Percentiles rank a stretch among this genome's conserved stretches.
Evolutionary conservation across 2,888 invertebrate genomes (phyloP).

Genomic region (Plagodis pulveraria): DNA sequence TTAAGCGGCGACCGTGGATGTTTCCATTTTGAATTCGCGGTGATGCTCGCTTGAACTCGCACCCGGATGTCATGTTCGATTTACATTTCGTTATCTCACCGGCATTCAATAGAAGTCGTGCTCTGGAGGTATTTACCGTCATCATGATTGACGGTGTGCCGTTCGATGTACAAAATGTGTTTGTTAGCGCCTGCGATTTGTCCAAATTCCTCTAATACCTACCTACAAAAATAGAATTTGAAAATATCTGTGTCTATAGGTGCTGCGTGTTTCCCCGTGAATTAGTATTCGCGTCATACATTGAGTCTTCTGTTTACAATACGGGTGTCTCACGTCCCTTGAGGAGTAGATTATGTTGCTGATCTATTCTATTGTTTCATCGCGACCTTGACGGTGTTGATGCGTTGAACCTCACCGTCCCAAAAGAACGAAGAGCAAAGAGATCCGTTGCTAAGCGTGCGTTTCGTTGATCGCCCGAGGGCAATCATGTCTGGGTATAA

Average conservation of each 20-base stretch:
- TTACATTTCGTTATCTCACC: slow-evolving; percentile 70
- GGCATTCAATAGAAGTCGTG: slow-evolving; percentile 65
- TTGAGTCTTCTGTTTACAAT: slow-evolving; percentile 54
- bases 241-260: slow-evolving; percentile 53
- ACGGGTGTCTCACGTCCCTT: slow-evolving; percentile 54
- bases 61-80: slow-evolving; percentile 80
- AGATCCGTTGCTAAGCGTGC: slow-evolving; percentile 75
- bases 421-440: slow-evolving; percentile 57
- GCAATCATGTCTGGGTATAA: slow-evolving; percentile 82
- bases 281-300: slow-evolving; percentile 64
- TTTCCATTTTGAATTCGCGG: slow-evolving; percentile 73
- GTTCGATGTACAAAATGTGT: slow-evolving; percentile 27
- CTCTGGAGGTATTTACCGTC: slow-evolving; percentile 50
- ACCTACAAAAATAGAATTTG: slow-evolving; percentile 47
- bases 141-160: slow-evolving; percentile 61
- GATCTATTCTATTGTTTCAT: slow-evolving; percentile 58
- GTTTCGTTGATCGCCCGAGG: slow-evolving; percentile 74
- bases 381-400: slow-evolving; percentile 51
- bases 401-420: slow-evolving; percentile 61
- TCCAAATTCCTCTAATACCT: slow-evolving; percentile 33
- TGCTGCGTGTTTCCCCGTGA: slow-evolving; percentile 67
- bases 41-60: slow-evolving; percentile 74
- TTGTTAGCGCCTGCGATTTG: slow-evolving; percentile 17
- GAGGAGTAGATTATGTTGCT: slow-evolving; percentile 54
- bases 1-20: slow-evolving; percentile 73